Base-by-base conservation (phyloP, 2,113 vertebrate genomes). In the Tychaedon coryphoeus region DNA sequence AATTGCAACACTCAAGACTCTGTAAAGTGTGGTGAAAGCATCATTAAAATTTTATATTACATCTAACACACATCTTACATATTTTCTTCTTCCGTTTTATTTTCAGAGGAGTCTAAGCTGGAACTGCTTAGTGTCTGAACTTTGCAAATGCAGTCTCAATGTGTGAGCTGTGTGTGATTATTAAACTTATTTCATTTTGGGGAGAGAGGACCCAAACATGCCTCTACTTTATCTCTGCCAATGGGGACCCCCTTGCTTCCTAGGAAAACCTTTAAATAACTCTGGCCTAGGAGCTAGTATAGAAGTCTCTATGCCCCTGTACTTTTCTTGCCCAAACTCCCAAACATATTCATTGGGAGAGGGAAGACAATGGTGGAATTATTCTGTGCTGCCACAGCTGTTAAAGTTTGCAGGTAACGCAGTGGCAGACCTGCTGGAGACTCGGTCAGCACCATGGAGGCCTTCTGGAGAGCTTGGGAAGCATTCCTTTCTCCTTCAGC, bases 311-410 rank as follows among this genome's bases (percentile, higher is more conserved):
- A 96, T 38, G 45, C 54, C 12, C 73, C 76, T 50, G n/a, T 83
- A 34, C 69, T 94, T 89, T 82, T 95, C 25, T 73, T 43, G 22
- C 79, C 76, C 17, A 98, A 97, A 58, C 57, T 78, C 58, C 98
- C 98, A 14, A 99, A 67, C 5, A 99, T 45, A 60, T 99, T 98
- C 61, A 99, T 97, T 43, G 99, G 99, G 90, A 99, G 86, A 45
- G 99, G 98, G 88, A 99, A 99, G 90, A 99, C 67, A 36, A 99
- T 98, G 78, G 99, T 99, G 77, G 98, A 99, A 95, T 99, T 99
- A 95, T 98, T 98, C 97, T 99, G 98, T 0, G 98, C 95, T 69
- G 99, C 98, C 14, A 99, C 97, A 11, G 96, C 95, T 96, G 86
- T 97, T 56, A 99, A 97, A 0, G 98, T 98, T 96, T 99, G 99